phyloP scores from a whole-genome alignment of 2,113 vertebrate species.

The Baryphthengus martii region DNA sequence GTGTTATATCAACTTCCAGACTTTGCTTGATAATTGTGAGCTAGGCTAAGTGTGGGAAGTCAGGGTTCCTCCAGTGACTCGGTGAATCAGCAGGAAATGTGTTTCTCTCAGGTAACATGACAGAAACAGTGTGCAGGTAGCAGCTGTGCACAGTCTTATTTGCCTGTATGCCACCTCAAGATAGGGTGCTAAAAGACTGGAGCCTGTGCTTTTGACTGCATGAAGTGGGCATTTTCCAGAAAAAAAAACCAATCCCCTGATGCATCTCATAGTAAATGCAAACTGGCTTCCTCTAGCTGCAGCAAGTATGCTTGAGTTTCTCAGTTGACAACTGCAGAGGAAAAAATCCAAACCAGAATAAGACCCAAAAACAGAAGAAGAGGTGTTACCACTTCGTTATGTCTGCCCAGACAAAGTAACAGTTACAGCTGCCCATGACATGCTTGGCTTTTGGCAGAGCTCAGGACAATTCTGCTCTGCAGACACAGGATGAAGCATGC shows the following conservation, averaged over 20 bases:
- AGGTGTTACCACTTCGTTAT: background rate
- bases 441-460: background rate
- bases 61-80: background rate
- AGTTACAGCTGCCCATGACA: constrained; percentile 7
- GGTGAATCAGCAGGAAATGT: background rate
- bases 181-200: background rate
- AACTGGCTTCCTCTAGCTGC: background rate
- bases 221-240: background rate
- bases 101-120: background rate
- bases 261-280: accelerated
- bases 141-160: background rate
- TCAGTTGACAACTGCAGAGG: background rate
- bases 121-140: background rate
- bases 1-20: background rate
- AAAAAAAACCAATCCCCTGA: background rate
- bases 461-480: background rate
- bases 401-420: background rate
- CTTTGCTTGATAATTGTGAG: background rate
- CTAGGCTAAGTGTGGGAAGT: background rate
- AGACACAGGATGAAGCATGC: constrained; percentile 2
- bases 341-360: too few species aligned
- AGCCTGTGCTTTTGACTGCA: background rate
- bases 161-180: background rate
- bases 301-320: background rate
- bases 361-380: background rate